Evolutionary conservation across 2,113 vertebrate genomes (phyloP).

Genomic region (Poeciliopsis occidentalis): DNA sequence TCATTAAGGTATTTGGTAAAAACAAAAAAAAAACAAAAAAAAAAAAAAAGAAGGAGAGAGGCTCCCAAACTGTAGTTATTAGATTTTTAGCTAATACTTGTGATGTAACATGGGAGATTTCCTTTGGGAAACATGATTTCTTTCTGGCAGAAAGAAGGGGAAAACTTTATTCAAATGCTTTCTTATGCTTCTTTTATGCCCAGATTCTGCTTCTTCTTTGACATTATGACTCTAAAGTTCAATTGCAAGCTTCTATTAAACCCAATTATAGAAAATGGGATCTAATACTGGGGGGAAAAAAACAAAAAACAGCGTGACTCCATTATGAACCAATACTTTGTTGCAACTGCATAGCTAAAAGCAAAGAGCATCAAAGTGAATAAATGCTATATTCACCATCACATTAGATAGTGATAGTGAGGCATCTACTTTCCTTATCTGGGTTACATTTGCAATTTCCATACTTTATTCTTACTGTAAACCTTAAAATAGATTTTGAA

Average conservation of each 20-base stretch:
- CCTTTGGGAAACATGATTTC: constrained; percentile 42
- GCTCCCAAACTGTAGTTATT: constrained; percentile 49
- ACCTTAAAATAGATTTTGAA: no score
- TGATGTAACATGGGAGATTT: constrained; percentile 32
- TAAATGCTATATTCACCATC: constrained; percentile 18
- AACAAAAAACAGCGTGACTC: constrained; percentile 6
- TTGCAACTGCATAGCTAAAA: constrained; percentile 30
- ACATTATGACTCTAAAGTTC: constrained; percentile 19
- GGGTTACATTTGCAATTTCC: not conserved
- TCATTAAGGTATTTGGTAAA: constrained; percentile 60
- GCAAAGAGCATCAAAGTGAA: constrained; percentile 35
- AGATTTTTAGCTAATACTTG: constrained; percentile 54
- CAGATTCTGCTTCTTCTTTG: constrained; percentile 14
- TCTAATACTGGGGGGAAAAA: constrained; percentile 6
- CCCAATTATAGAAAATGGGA: constrained; percentile 27
- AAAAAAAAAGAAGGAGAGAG: constrained; percentile 60
- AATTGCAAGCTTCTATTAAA: constrained; percentile 27
- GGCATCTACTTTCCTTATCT: constrained; percentile 4
- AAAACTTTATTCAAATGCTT: constrained; percentile 19
- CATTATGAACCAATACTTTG: constrained; percentile 3
- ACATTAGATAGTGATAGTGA: constrained; percentile 22
- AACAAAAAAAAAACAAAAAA: constrained; percentile 56
- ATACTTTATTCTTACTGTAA: not conserved
- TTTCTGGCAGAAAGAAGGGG: constrained; percentile 21
- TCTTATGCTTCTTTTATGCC: constrained; percentile 5